Evolutionary conservation across 2,888 invertebrate species (phyloP).

Genomic region (Aporophyla lueneburgensis): DNA sequence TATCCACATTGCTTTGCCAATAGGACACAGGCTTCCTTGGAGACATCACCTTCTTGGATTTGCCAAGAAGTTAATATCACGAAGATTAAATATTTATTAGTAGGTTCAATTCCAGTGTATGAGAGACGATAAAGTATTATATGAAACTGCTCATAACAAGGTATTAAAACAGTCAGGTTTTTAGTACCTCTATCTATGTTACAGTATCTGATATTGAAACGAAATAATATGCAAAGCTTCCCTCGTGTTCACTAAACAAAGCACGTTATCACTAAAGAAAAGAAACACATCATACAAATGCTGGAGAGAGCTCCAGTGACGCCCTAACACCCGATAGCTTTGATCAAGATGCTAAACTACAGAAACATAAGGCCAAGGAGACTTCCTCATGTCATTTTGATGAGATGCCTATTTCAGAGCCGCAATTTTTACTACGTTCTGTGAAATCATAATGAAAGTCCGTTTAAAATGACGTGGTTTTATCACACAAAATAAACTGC

Average conservation of each 20-base stretch:
- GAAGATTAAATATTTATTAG: too few species aligned
- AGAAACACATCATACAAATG: conserved; percentile 29
- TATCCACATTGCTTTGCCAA: too few species aligned
- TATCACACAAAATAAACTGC: neutral
- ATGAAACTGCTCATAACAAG: too few species aligned
- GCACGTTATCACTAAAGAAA: neutral
- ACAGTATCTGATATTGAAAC: neutral
- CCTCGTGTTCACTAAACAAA: conserved; percentile 1
- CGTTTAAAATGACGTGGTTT: neutral
- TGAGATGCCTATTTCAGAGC: neutral
- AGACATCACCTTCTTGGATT: too few species aligned
- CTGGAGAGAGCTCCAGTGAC: neutral
- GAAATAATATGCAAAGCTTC: neutral
- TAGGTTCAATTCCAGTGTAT: too few species aligned
- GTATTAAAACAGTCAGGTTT: too few species aligned
- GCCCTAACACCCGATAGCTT: conserved; percentile 4
- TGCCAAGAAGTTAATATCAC: too few species aligned
- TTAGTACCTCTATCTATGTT: neutral
- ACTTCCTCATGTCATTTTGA: neutral
- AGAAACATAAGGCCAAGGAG: neutral
- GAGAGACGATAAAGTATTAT: too few species aligned
- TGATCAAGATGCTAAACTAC: conserved; percentile 12
- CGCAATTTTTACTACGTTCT: neutral
- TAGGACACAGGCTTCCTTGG: too few species aligned
- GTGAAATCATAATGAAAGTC: neutral